Percentiles rank a stretch among this genome's conserved stretches.
These are phyloP conservation scores for Coilia nasus DNA, from an alignment of 2,797 vertebrate species.

Conservation along the genomic window DNA sequence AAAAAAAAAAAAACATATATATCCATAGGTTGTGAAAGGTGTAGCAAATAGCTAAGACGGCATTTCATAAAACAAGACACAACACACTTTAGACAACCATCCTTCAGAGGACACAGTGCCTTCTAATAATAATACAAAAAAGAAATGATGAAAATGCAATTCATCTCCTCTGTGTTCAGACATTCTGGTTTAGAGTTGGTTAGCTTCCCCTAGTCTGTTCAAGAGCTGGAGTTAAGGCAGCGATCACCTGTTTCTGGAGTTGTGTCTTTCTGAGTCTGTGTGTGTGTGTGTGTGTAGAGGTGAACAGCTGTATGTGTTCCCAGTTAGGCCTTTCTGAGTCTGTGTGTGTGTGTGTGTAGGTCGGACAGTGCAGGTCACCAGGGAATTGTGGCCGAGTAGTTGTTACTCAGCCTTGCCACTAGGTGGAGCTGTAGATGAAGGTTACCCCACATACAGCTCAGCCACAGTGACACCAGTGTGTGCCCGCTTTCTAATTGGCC, in stretches of 20 bases:
- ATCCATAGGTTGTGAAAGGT: conserved; percentile 89
- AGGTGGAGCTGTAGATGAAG: not conserved
- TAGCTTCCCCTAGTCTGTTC: not conserved
- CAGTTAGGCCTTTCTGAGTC: too few relatives aligned
- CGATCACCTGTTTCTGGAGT: not conserved
- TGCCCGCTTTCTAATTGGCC: not conserved
- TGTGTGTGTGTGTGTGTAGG: not conserved
- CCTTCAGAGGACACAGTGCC: conserved; percentile 11
- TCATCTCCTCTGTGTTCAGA: not conserved
- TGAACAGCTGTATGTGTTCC: not conserved
- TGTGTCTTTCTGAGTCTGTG: not conserved
- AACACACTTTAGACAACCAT: not conserved
- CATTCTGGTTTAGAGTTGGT: not conserved
- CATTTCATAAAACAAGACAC: not conserved
- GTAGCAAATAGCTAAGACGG: conserved; percentile 70
- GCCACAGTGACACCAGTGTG: not conserved
- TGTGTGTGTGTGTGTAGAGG: not conserved
- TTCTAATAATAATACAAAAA: not conserved
- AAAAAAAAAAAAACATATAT: conserved; percentile 54
- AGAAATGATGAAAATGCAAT: not conserved
- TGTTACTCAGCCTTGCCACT: not conserved
- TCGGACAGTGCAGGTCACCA: not conserved
- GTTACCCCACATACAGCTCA: not conserved
- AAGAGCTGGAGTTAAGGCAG: not conserved
- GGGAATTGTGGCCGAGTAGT: not conserved